A percentile compares a stretch with the other conserved stretches of the same genome.
Conservation (phyloP, 1,140 invertebrate genomes). For the Brachionus sp. region DNA sequence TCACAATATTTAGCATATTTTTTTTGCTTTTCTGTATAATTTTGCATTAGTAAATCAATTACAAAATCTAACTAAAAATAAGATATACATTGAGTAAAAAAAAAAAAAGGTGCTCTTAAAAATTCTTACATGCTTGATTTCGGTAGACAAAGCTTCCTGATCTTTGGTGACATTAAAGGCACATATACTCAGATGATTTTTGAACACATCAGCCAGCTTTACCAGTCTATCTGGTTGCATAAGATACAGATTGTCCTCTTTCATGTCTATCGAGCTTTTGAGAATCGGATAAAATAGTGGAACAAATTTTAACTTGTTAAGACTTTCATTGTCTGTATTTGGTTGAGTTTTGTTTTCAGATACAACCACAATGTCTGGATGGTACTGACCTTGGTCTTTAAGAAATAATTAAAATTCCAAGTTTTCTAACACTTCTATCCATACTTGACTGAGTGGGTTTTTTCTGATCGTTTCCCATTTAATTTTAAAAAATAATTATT, state of each 20-base stretch:
- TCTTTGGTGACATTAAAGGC: constrained; percentile 42
- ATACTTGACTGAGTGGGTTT: constrained; percentile 20
- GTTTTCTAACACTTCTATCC: neutral
- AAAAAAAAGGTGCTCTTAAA: neutral
- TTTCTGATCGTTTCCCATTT: constrained; percentile 41
- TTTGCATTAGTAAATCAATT: constrained; percentile 19
- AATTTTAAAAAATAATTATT: neutral
- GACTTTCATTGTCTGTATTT: neutral
- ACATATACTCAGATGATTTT: constrained; percentile 27
- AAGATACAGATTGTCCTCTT: constrained; percentile 4
- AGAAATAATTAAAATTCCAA: neutral
- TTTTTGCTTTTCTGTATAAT: constrained; percentile 23
- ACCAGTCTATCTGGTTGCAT: constrained; percentile 5
- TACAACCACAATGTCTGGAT: constrained; percentile 44
- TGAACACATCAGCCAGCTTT: constrained; percentile 7
- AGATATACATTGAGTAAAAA: neutral
- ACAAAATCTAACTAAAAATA: constrained; percentile 38
- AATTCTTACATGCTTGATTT: constrained; percentile 43
- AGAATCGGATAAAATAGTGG: constrained; percentile 44
- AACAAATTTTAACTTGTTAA: constrained; percentile 35
- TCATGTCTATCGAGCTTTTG: constrained; percentile 23
- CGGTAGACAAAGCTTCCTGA: constrained; percentile 34
- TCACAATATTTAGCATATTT: constrained; percentile 44
- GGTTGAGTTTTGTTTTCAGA: constrained; percentile 9
- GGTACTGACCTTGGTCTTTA: constrained; percentile 4